Evolutionary conservation across 2,888 invertebrate genomes (phyloP), one percentile per base, ranked within the genome.

Genomic region (Coelinius sp.): DNA sequence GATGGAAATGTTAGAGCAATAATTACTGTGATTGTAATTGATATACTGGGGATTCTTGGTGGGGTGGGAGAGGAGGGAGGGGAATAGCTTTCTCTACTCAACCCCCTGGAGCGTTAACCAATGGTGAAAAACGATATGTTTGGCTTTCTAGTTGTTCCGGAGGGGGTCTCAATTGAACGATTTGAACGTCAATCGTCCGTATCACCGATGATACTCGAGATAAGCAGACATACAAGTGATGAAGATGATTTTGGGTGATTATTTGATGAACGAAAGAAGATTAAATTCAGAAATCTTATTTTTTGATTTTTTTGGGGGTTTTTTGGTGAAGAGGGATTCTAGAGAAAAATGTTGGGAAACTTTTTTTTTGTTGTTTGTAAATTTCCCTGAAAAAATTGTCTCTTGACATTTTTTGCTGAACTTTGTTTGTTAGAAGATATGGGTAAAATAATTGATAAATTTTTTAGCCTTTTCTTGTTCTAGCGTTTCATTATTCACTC

Each of bases 21-120:
- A 82, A 76, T 85, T 82, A 85, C 86, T 85, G 84, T 80, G 70
- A 72, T 78, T 86, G 86, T 85, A 85, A 86, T 84, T 81, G 85
- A 86, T 85, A 86, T 85, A 85, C 86, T 86, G 83, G 85, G 83
- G 64, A 46, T 62, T 46, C 66, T 20, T 38, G 65, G 62, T 56
- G 31, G 38, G 38, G 10, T 6, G 5, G 41, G 41, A 12, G 41
- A n/a, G 68, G 62, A 68, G 24, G n/a, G n/a, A n/a, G n/a, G n/a
- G n/a, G n/a, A n/a, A 56, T 22, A 35, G 53, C 59, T 66, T 63
- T 46, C 14, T 52, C 41, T 64, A 38, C 24, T 64, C 65, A 17
- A 49, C 52, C 46, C 75, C 74, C 76, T 8, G 64, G 53, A 24
- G 69, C 14, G 66, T 53, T 74, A 63, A 66, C 59, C 67, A 63